Evolutionary conservation across 1,140 invertebrate genomes (phyloP), one percentile per base, ranked within the genome.

Genomic region (Portunus trituberculatus): DNA sequence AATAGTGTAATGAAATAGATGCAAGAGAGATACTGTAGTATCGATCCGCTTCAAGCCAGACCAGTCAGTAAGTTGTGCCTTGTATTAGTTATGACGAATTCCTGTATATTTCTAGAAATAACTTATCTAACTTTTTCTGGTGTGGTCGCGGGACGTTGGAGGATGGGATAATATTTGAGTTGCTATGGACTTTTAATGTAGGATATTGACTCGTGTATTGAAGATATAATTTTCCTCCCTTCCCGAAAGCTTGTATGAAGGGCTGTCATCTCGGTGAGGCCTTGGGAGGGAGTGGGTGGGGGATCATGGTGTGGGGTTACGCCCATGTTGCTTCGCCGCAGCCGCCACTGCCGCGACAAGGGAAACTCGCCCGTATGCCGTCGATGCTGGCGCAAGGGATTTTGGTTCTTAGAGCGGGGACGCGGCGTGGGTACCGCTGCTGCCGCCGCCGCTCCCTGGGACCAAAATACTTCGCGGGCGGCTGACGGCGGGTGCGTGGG

Each of bases 381-480:
- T 16, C 32, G 32, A n/a, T 39, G 93, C 31, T n/a, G 52, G 93
- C 52, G 86, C 93, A 48, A 52, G 93, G 86, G 93, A 90, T 45
- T 94, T 48, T 94, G 25, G 59, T 31, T 29, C 93, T 94, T 94
- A 94, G 39, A 87, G 25, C 52, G 31, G 93, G 93, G 93, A 94
- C 93, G 93, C 93, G 93, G 93, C 93, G 86, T 94, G 93, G 93
- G 93, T 94, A 59, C 82, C 92, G 29, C 59, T 87, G 83, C 92
- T 67, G 87, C 87, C 93, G 84, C 67, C 59, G 28, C 93, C 87
- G 93, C 87, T 94, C 93, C 52, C 87, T 32, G 59, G 82, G 93
- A 89, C 93, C 12, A 94, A 94, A 94, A 94, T 94, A 94, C 93
- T 94, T 93, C 84, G 31, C 84, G 86, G 87, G 93, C 93, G 93